phyloP scores from a whole-genome alignment of 1,140 invertebrate species.

The Hyles euphorbiae region DNA sequence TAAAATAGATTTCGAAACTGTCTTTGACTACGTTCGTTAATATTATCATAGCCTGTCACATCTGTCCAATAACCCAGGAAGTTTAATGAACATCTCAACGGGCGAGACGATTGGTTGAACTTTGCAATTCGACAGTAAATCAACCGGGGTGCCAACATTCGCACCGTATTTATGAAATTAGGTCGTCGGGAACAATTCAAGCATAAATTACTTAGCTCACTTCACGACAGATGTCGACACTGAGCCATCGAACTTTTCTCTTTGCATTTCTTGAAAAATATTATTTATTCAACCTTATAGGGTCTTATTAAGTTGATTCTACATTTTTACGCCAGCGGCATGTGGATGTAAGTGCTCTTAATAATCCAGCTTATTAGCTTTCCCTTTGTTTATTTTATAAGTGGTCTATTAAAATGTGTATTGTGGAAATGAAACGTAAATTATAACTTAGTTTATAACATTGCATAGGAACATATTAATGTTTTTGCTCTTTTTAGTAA shows the following conservation, averaged over 20 bases:
- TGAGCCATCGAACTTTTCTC: conserved; percentile 2
- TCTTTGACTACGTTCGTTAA: no score
- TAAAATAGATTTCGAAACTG: no score
- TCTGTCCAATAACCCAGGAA: no score
- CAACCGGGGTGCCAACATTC: conserved; percentile 2
- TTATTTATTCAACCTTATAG: background rate
- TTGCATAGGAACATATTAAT: no score
- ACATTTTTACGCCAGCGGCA: background rate
- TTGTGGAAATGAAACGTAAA: no score
- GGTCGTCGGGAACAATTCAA: conserved; percentile 8
- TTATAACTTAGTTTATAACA: no score
- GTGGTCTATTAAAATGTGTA: no score
- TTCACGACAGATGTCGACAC: conserved; percentile 6
- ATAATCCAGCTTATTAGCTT: no score
- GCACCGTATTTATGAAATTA: conserved; percentile 10
- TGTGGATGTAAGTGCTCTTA: background rate
- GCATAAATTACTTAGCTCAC: conserved; percentile 11
- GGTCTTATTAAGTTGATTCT: background rate
- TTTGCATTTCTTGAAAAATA: conserved; percentile 7
- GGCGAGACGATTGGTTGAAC: background rate
- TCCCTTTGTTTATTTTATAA: no score
- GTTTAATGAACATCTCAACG: no score
- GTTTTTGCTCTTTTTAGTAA: no score
- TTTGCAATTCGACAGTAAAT: background rate
- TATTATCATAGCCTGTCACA: no score